Evolutionary conservation across 2,888 invertebrate species (phyloP), one percentile per base, ranked within the genome.

Genomic region (Lottia gigantea): DNA sequence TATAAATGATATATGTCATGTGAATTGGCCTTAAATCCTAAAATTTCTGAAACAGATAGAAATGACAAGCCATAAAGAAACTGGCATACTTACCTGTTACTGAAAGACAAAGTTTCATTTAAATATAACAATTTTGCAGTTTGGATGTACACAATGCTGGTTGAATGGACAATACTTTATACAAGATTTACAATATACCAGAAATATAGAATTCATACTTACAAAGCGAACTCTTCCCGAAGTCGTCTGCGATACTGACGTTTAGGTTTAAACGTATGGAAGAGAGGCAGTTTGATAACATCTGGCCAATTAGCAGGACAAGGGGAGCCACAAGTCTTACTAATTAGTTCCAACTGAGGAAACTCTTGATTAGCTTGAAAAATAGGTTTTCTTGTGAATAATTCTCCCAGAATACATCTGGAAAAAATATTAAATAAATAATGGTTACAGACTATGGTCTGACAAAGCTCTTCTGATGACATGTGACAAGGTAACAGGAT

Each of bases 271-370:
- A 98, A 91, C 45, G 95, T 94, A 87, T 95, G 94, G 92, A 95
- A 99, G 4, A 95, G 91, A 0, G 98, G 98, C 80, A 99, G 91
- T 86, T 94, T 94, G 76, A 96, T 95, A 66, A 99, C 97, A 86
- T 94, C 87, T 92, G 98, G 98, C 98, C 98, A 99, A 55, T 95
- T 95, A 62, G 96, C 96, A 0, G 98, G 97, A 55, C 95, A 93
- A 0, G 98, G 98, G 0, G 97, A 95, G 23, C 98, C 99, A 90
- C 99, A 99, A 26, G 95, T 92, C 73, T 94, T 91, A 0, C 97
- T 96, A 85, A 99, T 99, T 88, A 94, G 92, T 86, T 98, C 98
- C 78, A 99, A 89, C 87, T 98, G 98, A 90, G 94, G 93, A 91
- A 96, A 92, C 90, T 99, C 98, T 68, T 94, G 83, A 88, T 94